Percentiles rank a stretch among this genome's conserved stretches.
Evolutionary conservation across 1,140 invertebrate genomes (phyloP).

Genomic region (Vanessa atalanta): DNA sequence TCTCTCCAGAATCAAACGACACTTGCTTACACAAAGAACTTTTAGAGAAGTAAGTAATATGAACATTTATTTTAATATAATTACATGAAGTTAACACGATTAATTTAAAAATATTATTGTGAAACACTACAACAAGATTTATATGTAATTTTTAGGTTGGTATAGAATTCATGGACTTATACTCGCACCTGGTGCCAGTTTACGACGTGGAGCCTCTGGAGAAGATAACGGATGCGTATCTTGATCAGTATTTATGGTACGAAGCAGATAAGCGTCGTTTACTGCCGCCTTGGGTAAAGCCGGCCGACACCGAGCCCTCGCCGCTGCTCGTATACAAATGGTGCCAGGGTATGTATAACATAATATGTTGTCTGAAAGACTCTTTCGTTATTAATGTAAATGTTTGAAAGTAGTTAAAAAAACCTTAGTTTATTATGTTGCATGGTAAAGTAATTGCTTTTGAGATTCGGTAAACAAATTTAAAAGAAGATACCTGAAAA

Average conservation of each 20-base stretch:
- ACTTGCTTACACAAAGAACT: constrained; percentile 97
- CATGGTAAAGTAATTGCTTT: background rate
- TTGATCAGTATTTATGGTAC: constrained; percentile 99
- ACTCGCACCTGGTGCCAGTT: constrained; percentile 98
- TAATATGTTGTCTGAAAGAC: background rate
- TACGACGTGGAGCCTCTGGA: constrained; percentile 99
- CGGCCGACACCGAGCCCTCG: constrained; percentile 98
- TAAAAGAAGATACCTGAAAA: constrained; percentile 23
- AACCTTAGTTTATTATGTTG: too few species aligned
- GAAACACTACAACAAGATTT: background rate
- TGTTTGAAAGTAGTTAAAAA: too few species aligned
- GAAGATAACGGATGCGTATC: constrained; percentile 99
- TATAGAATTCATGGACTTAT: constrained; percentile 99
- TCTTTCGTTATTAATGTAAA: background rate
- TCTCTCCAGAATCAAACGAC: constrained; percentile 99
- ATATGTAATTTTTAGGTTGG: constrained; percentile 85
- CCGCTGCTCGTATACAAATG: constrained; percentile 99
- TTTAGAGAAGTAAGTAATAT: constrained; percentile 93
- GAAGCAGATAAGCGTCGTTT: constrained; percentile 98
- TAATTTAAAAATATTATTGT: too few species aligned
- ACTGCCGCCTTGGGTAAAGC: constrained; percentile 99
- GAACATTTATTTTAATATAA: background rate
- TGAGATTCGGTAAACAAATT: background rate
- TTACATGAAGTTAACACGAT: background rate
- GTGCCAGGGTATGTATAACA: constrained; percentile 93